These are phyloP conservation scores for Trissolcus brochymenae DNA, from an alignment of 2,888 invertebrate species.

Conservation along the genomic window DNA sequence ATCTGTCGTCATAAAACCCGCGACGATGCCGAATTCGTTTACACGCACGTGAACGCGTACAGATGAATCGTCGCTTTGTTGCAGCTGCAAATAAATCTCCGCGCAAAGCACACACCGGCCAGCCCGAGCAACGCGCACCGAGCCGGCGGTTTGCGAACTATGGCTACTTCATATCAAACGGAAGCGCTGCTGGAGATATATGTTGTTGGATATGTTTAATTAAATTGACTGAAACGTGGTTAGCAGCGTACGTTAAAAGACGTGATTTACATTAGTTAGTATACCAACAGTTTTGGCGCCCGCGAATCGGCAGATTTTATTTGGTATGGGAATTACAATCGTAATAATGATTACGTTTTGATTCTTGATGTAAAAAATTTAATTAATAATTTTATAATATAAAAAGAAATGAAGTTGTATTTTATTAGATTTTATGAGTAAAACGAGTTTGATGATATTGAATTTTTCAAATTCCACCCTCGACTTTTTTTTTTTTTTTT, in stretches of 20 bases:
- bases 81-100: slow-evolving; percentile 38
- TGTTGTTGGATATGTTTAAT: slow-evolving; percentile 9
- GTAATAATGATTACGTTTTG: too few relatives aligned
- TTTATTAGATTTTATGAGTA: too few relatives aligned
- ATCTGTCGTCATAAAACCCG: slow-evolving; percentile 37
- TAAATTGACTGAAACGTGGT: slow-evolving; percentile 1
- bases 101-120: slow-evolving; percentile 11
- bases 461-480: too few relatives aligned
- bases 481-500: too few relatives aligned
- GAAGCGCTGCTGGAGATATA: slow-evolving; percentile 5
- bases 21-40: slow-evolving; percentile 30
- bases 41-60: slow-evolving; percentile 19
- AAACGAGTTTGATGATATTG: too few relatives aligned
- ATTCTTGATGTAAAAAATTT: too few relatives aligned
- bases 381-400: too few relatives aligned
- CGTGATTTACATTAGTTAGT: background rate
- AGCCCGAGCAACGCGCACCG: too few relatives aligned
- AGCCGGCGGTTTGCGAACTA: slow-evolving; percentile 4
- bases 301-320: too few relatives aligned
- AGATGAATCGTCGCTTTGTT: slow-evolving; percentile 40
- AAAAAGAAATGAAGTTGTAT: too few relatives aligned
- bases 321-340: too few relatives aligned
- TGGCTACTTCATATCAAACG: slow-evolving; percentile 2
- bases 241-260: background rate
- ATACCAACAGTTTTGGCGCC: too few relatives aligned